Evolutionary conservation across 2,888 invertebrate genomes (phyloP).

Genomic region (Actias luna): DNA sequence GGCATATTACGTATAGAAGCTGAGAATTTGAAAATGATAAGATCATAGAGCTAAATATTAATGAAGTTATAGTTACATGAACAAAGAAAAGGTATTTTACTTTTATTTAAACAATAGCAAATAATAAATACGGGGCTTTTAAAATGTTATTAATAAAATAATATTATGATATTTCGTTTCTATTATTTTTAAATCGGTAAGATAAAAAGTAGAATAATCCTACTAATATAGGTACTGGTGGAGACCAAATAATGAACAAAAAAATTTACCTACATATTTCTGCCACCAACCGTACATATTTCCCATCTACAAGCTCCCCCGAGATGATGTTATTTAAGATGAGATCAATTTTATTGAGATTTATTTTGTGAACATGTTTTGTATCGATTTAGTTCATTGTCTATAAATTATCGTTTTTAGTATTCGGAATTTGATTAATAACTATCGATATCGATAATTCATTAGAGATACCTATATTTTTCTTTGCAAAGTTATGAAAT

Average conservation of each 20-base stretch:
- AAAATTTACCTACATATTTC: slow-evolving; percentile 19
- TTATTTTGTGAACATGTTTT: slow-evolving; percentile 70
- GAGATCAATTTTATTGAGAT: slow-evolving; percentile 78
- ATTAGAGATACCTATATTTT: slow-evolving; percentile 18
- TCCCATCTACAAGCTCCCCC: slow-evolving; percentile 46
- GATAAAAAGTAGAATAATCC: not conserved
- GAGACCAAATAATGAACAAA: not conserved
- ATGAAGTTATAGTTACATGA: not conserved
- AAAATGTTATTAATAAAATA: not conserved
- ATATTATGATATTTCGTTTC: not conserved
- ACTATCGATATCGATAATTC: slow-evolving; percentile 37
- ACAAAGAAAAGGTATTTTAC: not conserved
- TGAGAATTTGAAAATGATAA: not conserved
- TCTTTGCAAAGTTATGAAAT: not conserved
- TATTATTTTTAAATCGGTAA: not conserved
- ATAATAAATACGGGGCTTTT: not conserved
- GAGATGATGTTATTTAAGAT: slow-evolving; percentile 76
- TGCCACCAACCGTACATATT: slow-evolving; percentile 52
- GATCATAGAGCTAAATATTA: not conserved
- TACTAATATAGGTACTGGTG: not conserved
- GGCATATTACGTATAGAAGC: not conserved
- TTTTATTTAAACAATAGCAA: not conserved
- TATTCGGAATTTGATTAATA: slow-evolving; percentile 51
- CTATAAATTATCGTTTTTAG: slow-evolving; percentile 59
- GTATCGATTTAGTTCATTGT: slow-evolving; percentile 57